These are phyloP conservation scores for Hippocampus mohnikei DNA, from an alignment of 2,113 vertebrate species.

Conservation along the genomic window DNA sequence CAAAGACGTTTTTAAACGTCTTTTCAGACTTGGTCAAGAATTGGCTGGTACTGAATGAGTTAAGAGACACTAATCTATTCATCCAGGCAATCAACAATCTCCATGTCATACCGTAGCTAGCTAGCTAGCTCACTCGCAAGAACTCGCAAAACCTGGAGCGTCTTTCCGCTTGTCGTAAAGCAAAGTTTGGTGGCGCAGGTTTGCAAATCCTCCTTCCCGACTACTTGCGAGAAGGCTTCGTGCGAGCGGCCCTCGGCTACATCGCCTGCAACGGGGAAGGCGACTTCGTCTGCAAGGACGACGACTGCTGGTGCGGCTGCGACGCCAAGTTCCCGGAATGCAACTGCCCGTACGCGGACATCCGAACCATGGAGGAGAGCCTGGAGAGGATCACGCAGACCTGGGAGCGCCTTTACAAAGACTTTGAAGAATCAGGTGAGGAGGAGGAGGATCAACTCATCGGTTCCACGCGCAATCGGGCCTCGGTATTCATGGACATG, in stretches of 20 bases:
- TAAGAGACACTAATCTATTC: too few species aligned
- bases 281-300: slow-evolving; percentile 89
- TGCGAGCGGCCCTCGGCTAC: slow-evolving; percentile 91
- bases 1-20: too few species aligned
- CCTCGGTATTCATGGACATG: slow-evolving; percentile 7
- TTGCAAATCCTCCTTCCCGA: slow-evolving; percentile 92
- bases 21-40: too few species aligned
- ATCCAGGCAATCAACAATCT: too few species aligned
- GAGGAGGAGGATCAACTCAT: slow-evolving; percentile 14
- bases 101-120: neutral
- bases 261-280: slow-evolving; percentile 96
- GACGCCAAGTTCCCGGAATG: slow-evolving; percentile 89
- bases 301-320: slow-evolving; percentile 95
- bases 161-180: slow-evolving; percentile 22
- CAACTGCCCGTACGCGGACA: slow-evolving; percentile 96
- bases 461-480: neutral
- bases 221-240: slow-evolving; percentile 89
- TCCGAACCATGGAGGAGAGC: slow-evolving; percentile 94
- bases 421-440: slow-evolving; percentile 93
- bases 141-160: neutral
- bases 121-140: too few species aligned
- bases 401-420: slow-evolving; percentile 84
- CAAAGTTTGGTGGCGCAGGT: slow-evolving; percentile 65
- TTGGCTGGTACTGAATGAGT: too few species aligned
- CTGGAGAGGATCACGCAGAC: slow-evolving; percentile 87